Conservation (phyloP, 2,113 vertebrate genomes). For the Antennarius striatus region DNA sequence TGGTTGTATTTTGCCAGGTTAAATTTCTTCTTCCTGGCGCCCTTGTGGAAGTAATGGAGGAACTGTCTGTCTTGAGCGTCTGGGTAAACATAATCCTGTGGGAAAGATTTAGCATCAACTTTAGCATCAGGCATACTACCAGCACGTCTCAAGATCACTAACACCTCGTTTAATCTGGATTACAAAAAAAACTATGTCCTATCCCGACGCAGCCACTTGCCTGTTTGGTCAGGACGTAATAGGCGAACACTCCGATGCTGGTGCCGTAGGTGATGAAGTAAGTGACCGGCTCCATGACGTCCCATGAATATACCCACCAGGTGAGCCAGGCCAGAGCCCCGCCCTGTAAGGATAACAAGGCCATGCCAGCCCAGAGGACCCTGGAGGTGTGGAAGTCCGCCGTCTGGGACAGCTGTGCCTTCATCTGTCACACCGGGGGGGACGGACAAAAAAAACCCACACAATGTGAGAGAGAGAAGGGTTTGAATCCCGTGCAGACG, state of each 20-base stretch:
- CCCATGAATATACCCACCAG: constrained; percentile 98
- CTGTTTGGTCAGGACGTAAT: constrained; percentile 91
- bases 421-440: constrained; percentile 76
- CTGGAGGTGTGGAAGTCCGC: constrained; percentile 79
- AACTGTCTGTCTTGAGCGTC: constrained; percentile 85
- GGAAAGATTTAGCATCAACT: neutral
- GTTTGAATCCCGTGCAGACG: neutral
- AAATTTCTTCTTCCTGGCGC: constrained; percentile 82
- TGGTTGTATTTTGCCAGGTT: constrained; percentile 87
- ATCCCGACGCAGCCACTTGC: constrained; percentile 46
- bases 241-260: constrained; percentile 89
- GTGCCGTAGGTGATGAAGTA: constrained; percentile 93
- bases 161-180: too few species aligned
- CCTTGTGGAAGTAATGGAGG: constrained; percentile 88
- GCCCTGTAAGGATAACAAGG: constrained; percentile 88
- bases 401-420: constrained; percentile 71
- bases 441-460: too few species aligned
- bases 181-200: neutral
- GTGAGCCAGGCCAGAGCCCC: constrained; percentile 94
- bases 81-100: constrained; percentile 91
- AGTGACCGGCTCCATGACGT: constrained; percentile 95
- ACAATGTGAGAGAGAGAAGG: neutral
- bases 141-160: too few species aligned
- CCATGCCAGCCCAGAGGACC: constrained; percentile 87
- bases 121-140: neutral